A percentile compares a stretch with the other conserved stretches of the same genome.
Evolutionary conservation across 2,888 invertebrate genomes (phyloP).

Genomic region (Elaeidobius kamerunicus): DNA sequence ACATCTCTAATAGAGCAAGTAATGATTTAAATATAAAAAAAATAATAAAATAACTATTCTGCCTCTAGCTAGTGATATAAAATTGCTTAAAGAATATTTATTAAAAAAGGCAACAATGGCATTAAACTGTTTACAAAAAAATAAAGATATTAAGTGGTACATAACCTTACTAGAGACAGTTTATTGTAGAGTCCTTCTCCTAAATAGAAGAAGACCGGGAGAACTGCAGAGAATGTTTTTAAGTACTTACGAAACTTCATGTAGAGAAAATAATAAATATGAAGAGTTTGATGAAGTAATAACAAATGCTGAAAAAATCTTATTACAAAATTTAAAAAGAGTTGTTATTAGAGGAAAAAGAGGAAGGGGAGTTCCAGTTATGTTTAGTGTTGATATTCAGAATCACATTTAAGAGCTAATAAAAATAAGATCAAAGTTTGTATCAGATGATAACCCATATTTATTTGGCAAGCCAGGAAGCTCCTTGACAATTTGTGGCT

Average conservation of each 20-base stretch:
- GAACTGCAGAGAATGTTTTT: slow-evolving; percentile 33
- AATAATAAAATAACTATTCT: slow-evolving; percentile 31
- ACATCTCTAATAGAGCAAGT: slow-evolving; percentile 18
- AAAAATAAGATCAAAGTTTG: background rate
- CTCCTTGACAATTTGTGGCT: slow-evolving; percentile 26
- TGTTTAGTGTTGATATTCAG: slow-evolving; percentile 34
- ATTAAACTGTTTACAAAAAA: background rate
- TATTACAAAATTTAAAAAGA: slow-evolving; percentile 33
- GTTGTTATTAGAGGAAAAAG: slow-evolving; percentile 36
- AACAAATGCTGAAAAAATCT: slow-evolving; percentile 25
- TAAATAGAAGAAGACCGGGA: slow-evolving; percentile 35
- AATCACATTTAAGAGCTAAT: slow-evolving; percentile 21
- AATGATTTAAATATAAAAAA: slow-evolving; percentile 31
- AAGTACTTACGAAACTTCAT: slow-evolving; percentile 1
- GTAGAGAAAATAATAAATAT: slow-evolving; percentile 3
- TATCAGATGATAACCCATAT: background rate
- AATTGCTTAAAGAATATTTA: slow-evolving; percentile 2
- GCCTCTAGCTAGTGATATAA: slow-evolving; percentile 29
- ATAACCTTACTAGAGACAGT: slow-evolving; percentile 28
- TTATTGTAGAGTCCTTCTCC: slow-evolving; percentile 34
- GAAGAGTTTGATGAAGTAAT: slow-evolving; percentile 22
- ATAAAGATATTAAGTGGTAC: background rate
- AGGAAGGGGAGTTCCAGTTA: slow-evolving; percentile 33
- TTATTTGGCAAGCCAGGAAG: slow-evolving; percentile 21
- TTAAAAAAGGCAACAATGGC: slow-evolving; percentile 10